These are phyloP conservation scores for Drosophila mulleri DNA, from an alignment of 2,888 invertebrate species.

Conservation along the genomic window DNA sequence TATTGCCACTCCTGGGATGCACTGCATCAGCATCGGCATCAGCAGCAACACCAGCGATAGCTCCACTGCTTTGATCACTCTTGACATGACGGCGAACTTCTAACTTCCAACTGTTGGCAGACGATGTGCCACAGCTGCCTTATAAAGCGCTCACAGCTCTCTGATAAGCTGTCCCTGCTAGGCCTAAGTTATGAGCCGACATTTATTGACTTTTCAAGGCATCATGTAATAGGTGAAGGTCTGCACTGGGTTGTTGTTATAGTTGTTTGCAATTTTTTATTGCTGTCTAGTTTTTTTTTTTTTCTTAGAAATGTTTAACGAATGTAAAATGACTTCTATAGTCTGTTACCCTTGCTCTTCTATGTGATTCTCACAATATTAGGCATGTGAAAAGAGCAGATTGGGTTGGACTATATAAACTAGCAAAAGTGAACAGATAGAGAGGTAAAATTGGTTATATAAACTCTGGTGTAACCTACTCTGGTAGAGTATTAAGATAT, in stretches of 20 bases:
- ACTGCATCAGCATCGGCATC: slow-evolving; percentile 28
- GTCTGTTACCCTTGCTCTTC: too few relatives aligned
- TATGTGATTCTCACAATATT: background rate
- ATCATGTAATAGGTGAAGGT: background rate
- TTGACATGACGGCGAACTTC: slow-evolving; percentile 28
- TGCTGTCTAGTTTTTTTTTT: background rate
- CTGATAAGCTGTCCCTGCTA: slow-evolving; percentile 47
- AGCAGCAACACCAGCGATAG: slow-evolving; percentile 6
- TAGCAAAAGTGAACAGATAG: too few relatives aligned
- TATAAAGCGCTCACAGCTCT: slow-evolving; percentile 29
- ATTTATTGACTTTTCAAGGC: slow-evolving; percentile 29
- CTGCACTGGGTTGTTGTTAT: background rate
- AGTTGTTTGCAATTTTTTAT: background rate
- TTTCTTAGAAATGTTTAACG: too few relatives aligned
- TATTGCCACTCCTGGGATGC: slow-evolving; percentile 7
- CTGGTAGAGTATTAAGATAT: too few relatives aligned
- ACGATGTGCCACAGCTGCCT: slow-evolving; percentile 1
- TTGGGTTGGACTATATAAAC: too few relatives aligned
- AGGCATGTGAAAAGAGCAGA: too few relatives aligned
- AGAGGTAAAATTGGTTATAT: too few relatives aligned
- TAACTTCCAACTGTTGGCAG: slow-evolving; percentile 26
- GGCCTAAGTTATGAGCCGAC: slow-evolving; percentile 33
- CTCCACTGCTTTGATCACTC: slow-evolving; percentile 4
- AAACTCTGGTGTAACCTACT: too few relatives aligned
- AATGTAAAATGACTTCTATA: too few relatives aligned